Evolutionary conservation across 2,888 invertebrate genomes (phyloP).

Genomic region (Agonopterix arenella): DNA sequence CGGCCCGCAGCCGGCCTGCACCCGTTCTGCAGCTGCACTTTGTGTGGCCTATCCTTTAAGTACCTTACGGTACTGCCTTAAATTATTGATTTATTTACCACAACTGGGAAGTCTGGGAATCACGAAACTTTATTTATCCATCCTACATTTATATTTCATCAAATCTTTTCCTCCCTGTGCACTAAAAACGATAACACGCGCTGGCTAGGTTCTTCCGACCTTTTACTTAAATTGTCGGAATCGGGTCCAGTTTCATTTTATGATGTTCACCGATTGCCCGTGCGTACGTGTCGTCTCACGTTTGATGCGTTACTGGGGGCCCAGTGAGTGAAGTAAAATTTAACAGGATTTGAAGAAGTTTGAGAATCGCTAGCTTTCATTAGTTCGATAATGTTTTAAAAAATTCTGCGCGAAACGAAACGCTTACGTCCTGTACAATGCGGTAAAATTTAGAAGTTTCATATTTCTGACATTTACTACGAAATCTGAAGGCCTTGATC

Average conservation of each 20-base stretch:
- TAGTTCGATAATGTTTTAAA: not conserved
- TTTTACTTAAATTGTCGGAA: conserved; percentile 36
- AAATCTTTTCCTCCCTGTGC: conserved; percentile 2
- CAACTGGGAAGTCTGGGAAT: too few relatives aligned
- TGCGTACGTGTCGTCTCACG: conserved; percentile 35
- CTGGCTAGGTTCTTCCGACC: conserved; percentile 29
- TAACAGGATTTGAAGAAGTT: not conserved
- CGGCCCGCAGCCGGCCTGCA: too few relatives aligned
- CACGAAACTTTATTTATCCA: too few relatives aligned
- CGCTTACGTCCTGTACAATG: not conserved
- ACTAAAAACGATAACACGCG: conserved; percentile 31
- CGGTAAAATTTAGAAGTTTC: too few relatives aligned
- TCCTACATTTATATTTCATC: too few relatives aligned
- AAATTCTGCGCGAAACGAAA: conserved; percentile 6
- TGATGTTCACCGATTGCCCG: conserved; percentile 26
- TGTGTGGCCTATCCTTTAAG: too few relatives aligned
- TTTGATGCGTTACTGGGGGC: conserved; percentile 27
- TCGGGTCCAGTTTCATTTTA: conserved; percentile 37
- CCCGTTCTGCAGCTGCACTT: too few relatives aligned
- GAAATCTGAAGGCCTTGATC: too few relatives aligned
- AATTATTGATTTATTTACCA: too few relatives aligned
- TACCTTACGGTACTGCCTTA: too few relatives aligned
- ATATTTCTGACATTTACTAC: too few relatives aligned
- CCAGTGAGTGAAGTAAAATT: not conserved
- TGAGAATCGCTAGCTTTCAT: not conserved